Evolutionary conservation across 2,888 invertebrate species (phyloP).

Genomic region (Acheta domesticus): DNA sequence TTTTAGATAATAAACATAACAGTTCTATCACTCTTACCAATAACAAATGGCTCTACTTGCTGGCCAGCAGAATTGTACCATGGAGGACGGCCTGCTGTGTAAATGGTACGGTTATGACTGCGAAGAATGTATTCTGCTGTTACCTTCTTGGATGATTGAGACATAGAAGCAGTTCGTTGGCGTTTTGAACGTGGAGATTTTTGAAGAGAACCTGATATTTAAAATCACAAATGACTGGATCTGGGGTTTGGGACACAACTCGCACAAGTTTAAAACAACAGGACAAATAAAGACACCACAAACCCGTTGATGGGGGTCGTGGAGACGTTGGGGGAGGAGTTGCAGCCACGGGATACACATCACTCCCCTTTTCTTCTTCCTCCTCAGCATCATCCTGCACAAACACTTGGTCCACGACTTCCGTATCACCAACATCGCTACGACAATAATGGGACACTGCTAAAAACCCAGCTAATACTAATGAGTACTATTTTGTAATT

Average conservation of each 20-base stretch:
- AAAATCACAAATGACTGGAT: slow-evolving; percentile 50
- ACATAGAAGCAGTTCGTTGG: slow-evolving; percentile 80
- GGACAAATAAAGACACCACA: neutral
- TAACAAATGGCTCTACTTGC: slow-evolving; percentile 95
- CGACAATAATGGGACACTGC: slow-evolving; percentile 25
- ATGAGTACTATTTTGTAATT: neutral
- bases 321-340: slow-evolving; percentile 58
- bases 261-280: no score
- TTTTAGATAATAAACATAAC: neutral
- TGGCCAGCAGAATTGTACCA: slow-evolving; percentile 98
- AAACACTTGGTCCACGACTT: slow-evolving; percentile 58
- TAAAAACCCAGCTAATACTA: neutral
- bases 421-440: slow-evolving; percentile 54
- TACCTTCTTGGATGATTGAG: slow-evolving; percentile 71
- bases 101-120: slow-evolving; percentile 84
- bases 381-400: slow-evolving; percentile 56
- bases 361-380: slow-evolving; percentile 48
- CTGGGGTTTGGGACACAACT: no score
- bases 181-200: slow-evolving; percentile 71
- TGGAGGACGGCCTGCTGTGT: slow-evolving; percentile 96
- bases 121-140: slow-evolving; percentile 82
- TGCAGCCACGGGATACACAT: slow-evolving; percentile 50
- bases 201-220: slow-evolving; percentile 44
- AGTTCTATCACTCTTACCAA: slow-evolving; percentile 61
- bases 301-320: slow-evolving; percentile 71